These are phyloP conservation scores for Cephus cinctus DNA, from an alignment of 1,140 invertebrate species.

Conservation along the genomic window DNA sequence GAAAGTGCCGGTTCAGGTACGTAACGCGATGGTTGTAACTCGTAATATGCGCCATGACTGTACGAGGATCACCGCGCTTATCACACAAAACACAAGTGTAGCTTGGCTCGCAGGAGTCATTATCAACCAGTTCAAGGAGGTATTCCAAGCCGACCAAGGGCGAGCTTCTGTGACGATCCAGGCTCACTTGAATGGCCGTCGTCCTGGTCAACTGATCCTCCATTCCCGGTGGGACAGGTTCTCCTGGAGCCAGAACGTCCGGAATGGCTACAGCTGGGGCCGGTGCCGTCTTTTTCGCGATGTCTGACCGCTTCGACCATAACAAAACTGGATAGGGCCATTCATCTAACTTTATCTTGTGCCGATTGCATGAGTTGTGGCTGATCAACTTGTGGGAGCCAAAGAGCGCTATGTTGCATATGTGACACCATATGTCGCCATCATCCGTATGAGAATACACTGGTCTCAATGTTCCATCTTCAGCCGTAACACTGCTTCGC, in stretches of 20 bases:
- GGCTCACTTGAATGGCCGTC: constrained; percentile 59
- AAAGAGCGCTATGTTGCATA: constrained; percentile 52
- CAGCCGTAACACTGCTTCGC: constrained; percentile 52
- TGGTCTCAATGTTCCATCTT: constrained; percentile 51
- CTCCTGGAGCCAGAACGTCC: constrained; percentile 59
- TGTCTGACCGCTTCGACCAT: constrained; percentile 49
- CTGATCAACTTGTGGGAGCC: constrained; percentile 51
- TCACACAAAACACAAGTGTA: constrained; percentile 75
- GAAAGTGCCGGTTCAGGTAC: constrained; percentile 60
- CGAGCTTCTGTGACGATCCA: constrained; percentile 53
- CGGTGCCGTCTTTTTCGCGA: constrained; percentile 27
- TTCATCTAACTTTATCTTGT: constrained; percentile 53
- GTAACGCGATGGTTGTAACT: constrained; percentile 70
- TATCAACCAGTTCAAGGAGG: constrained; percentile 66
- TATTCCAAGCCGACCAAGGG: constrained; percentile 70
- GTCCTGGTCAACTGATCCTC: constrained; percentile 61
- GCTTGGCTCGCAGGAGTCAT: constrained; percentile 63
- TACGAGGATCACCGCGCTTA: constrained; percentile 72
- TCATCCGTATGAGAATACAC: constrained; percentile 53
- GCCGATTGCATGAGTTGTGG: constrained; percentile 50
- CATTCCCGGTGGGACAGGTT: constrained; percentile 70
- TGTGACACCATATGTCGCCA: constrained; percentile 55
- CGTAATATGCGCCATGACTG: constrained; percentile 72
- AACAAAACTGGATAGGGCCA: constrained; percentile 52
- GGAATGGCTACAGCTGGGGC: constrained; percentile 13